Percentiles rank a stretch among this genome's conserved stretches.
These are phyloP conservation scores for Danaus melanippus DNA, from an alignment of 1,140 invertebrate genomes.

Conservation along the genomic window DNA sequence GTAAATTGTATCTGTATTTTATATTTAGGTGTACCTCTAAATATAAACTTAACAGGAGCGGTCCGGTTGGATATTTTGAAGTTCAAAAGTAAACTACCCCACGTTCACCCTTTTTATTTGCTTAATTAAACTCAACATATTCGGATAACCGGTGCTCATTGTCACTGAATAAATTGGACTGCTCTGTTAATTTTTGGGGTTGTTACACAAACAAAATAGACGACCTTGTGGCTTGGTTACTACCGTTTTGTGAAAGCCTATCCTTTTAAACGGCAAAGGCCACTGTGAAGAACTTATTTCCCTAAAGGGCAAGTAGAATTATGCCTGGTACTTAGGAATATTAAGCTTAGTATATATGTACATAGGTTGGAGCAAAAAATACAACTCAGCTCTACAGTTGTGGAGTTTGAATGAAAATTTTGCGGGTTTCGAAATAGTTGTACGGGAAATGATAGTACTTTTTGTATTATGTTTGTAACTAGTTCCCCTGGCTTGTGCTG, in stretches of 20 bases:
- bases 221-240: slow-evolving; percentile 22
- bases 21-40: not conserved
- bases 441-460: slow-evolving; percentile 22
- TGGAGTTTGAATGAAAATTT: slow-evolving; percentile 26
- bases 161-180: slow-evolving; percentile 21
- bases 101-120: too few relatives aligned
- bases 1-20: slow-evolving; percentile 1
- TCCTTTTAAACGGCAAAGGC: slow-evolving; percentile 22
- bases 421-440: slow-evolving; percentile 28
- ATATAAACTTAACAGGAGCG: too few relatives aligned
- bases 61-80: too few relatives aligned
- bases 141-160: slow-evolving; percentile 3
- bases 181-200: slow-evolving; percentile 24
- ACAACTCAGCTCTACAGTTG: slow-evolving; percentile 9
- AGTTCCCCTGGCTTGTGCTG: slow-evolving; percentile 15
- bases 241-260: slow-evolving; percentile 22
- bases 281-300: slow-evolving; percentile 33
- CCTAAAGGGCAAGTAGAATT: slow-evolving; percentile 30
- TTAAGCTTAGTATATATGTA: slow-evolving; percentile 37
- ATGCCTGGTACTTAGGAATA: slow-evolving; percentile 35
- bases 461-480: slow-evolving; percentile 25
- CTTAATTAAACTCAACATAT: slow-evolving; percentile 9
- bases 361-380: slow-evolving; percentile 17
- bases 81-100: too few relatives aligned
- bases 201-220: slow-evolving; percentile 19